Conservation (phyloP, 2,113 vertebrate genomes). For the Natator depressus region DNA sequence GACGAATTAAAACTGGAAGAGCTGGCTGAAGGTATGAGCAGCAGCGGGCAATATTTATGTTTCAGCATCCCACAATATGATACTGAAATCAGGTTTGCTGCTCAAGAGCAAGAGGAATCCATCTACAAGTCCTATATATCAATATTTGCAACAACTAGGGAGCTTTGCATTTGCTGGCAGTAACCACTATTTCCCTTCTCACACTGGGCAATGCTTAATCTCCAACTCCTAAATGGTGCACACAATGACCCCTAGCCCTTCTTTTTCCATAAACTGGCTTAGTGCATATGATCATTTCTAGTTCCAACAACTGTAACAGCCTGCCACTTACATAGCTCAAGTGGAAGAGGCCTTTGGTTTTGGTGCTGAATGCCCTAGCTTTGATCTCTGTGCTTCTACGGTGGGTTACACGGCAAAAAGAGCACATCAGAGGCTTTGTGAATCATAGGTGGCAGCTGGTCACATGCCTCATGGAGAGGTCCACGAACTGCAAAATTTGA, state of each 20-base stretch:
- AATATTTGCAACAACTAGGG: conserved; percentile 19
- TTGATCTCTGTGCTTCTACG: not conserved
- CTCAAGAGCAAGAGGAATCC: not conserved
- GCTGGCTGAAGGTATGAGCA: not conserved
- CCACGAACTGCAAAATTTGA: not conserved
- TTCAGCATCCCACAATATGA: not conserved
- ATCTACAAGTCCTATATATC: conserved; percentile 26
- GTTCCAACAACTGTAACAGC: not conserved
- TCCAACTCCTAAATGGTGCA: not conserved
- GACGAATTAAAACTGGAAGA: not conserved
- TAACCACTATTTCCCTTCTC: not conserved
- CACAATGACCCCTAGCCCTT: not conserved
- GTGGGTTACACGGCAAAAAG: not conserved
- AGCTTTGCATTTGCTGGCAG: not conserved
- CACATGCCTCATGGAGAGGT: not conserved
- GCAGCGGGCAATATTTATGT: not conserved
- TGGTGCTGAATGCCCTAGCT: not conserved
- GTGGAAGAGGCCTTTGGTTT: not conserved
- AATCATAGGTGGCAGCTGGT: not conserved
- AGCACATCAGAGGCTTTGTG: not conserved
- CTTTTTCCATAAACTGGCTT: not conserved
- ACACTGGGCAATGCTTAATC: not conserved
- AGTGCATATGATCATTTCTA: not conserved
- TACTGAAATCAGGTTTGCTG: not conserved
- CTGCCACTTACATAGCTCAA: not conserved